Evolutionary conservation across 1,140 invertebrate species (phyloP), one percentile per base, ranked within the genome.

Genomic region (Bilobella aurantiaca): DNA sequence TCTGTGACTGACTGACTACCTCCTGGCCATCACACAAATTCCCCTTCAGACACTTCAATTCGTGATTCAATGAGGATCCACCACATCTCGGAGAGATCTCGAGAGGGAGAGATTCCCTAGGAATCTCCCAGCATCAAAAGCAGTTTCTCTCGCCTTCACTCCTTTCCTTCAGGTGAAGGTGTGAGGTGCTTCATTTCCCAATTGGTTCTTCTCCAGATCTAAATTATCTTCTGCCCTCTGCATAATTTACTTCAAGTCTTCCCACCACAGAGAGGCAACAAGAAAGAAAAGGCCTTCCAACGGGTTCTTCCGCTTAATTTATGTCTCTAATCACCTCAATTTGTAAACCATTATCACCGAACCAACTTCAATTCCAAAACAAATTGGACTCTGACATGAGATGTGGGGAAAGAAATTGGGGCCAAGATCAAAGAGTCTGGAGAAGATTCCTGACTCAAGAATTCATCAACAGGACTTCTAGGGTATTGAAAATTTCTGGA

Each of bases 291-390:
- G 37, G 34, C 34, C 34, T 42, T 42, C 8, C 34, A n/a, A n/a
- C n/a, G n/a, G n/a, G n/a, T n/a, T n/a, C n/a, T n/a, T 42, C 8
- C 37, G 37, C 37, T 42, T 42, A 42, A 8, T n/a, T 42, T n/a
- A 42, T n/a, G n/a, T n/a, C n/a, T n/a, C 49, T 53, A 53, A 53
- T 53, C 23, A 53, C 49, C 49, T 53, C 49, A 53, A 53, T 53
- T 53, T 53, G 49, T 53, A 53, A 53, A 23, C 49, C 49, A 53
- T 53, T 53, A 53, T 53, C 49, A 53, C n/a, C n/a, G n/a, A n/a
- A n/a, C n/a, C n/a, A n/a, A n/a, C 49, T 53, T 23, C 12, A 53
- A 53, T 53, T 53, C 12, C 5, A 23, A 53, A 53, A 53, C 49
- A 23, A 53, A 53, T 53, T 53, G 49, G 49, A 53, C 12, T 5